phyloP scores from a whole-genome alignment of 2,113 vertebrate genomes.

The Suncus etruscus region DNA sequence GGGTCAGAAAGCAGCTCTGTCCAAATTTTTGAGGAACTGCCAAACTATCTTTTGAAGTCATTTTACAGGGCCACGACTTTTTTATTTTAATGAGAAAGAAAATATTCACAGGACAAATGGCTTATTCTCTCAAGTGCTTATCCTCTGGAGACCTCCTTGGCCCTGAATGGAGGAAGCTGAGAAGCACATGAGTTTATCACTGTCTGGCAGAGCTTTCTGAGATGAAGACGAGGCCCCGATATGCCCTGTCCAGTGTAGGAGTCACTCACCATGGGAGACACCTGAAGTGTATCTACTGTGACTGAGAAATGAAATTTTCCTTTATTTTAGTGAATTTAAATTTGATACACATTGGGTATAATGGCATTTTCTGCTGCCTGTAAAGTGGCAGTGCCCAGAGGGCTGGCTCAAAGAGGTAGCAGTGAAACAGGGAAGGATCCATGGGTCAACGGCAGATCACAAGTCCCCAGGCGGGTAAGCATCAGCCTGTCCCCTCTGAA shows the following conservation, averaged over 20 bases:
- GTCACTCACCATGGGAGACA: background rate
- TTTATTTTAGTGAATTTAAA: slow-evolving; percentile 31
- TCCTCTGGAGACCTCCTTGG: background rate
- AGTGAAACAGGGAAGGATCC: background rate
- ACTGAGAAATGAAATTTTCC: background rate
- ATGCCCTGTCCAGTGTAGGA: background rate
- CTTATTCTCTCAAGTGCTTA: background rate
- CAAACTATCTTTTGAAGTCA: slow-evolving; percentile 9
- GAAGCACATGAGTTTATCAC: background rate
- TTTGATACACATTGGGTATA: background rate
- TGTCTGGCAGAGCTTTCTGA: background rate
- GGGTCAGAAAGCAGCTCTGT: background rate
- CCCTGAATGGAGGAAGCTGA: background rate
- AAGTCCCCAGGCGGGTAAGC: too few species aligned
- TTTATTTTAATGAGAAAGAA: slow-evolving; percentile 13
- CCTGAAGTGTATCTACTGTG: background rate
- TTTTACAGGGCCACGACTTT: background rate
- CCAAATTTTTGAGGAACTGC: slow-evolving; percentile 33
- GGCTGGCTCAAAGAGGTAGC: background rate
- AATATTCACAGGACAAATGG: background rate
- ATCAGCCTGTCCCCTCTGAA: background rate
- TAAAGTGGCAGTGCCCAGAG: background rate
- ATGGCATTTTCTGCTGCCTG: background rate
- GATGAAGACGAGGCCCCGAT: background rate
- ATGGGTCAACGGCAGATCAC: background rate